phyloP scores from a whole-genome alignment of 2,113 vertebrate species.

The Oncorhynchus clarkii region DNA sequence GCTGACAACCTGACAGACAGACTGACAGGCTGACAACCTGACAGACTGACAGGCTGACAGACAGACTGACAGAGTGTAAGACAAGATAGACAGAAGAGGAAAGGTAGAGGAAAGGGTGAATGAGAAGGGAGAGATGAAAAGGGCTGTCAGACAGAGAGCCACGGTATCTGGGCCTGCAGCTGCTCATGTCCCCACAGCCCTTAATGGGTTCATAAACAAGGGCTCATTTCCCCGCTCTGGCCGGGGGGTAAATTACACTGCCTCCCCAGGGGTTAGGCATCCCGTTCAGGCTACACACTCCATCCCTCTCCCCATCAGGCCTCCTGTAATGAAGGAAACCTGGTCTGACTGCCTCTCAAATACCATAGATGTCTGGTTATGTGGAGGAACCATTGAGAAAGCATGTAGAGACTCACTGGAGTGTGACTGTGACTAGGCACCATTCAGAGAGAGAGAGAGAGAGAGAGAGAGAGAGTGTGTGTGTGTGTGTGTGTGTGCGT shows the following conservation, averaged over 20 bases:
- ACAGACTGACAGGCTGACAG: not conserved
- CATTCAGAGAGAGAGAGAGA: not conserved
- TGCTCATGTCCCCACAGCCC: constrained; percentile 35
- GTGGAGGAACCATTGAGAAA: not conserved
- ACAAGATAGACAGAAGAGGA: constrained; percentile 11
- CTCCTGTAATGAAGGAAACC: constrained; percentile 37
- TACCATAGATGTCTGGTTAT: constrained; percentile 25
- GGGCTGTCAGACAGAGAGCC: not conserved
- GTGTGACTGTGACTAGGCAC: constrained; percentile 16
- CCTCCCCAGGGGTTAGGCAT: constrained; percentile 53
- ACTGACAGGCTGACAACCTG: constrained; percentile 16
- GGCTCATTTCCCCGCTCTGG: constrained; percentile 55
- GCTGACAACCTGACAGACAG: too few species aligned
- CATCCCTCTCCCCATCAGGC: constrained; percentile 32
- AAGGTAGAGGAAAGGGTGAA: constrained; percentile 14
- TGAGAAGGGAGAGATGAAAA: constrained; percentile 5
- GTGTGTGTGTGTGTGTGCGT: too few species aligned
- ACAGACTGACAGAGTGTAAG: not conserved
- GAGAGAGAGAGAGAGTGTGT: too few species aligned
- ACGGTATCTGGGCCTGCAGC: constrained; percentile 22
- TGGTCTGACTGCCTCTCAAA: constrained; percentile 42
- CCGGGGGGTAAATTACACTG: constrained; percentile 61
- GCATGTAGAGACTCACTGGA: not conserved
- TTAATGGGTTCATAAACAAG: constrained; percentile 61
- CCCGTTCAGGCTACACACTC: constrained; percentile 49